Conservation (phyloP, 2,888 invertebrate genomes). For the Leistus spinibarbis region DNA sequence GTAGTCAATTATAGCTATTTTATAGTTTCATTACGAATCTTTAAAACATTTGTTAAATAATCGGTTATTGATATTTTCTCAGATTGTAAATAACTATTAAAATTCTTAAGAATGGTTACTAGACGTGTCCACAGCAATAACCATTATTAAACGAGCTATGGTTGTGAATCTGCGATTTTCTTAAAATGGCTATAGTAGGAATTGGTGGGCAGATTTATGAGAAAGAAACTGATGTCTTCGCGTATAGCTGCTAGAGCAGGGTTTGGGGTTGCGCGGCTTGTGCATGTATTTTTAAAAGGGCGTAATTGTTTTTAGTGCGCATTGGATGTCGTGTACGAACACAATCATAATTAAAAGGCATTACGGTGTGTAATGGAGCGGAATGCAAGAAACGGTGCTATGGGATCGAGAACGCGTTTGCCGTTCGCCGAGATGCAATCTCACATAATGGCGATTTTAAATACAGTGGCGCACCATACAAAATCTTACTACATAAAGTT, state of each 20-base stretch:
- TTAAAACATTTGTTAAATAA: too few relatives aligned
- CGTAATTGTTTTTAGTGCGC: constrained; percentile 33
- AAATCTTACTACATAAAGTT: too few relatives aligned
- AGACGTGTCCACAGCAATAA: too few relatives aligned
- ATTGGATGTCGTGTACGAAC: constrained; percentile 43
- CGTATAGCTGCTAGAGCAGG: constrained; percentile 10
- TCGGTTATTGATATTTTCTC: too few relatives aligned
- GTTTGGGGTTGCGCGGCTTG: constrained; percentile 9
- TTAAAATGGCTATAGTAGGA: not conserved
- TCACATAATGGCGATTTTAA: too few relatives aligned
- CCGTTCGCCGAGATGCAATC: not conserved
- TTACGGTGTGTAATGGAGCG: constrained; percentile 49
- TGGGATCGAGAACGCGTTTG: not conserved
- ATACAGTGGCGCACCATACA: not conserved
- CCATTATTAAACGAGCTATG: too few relatives aligned
- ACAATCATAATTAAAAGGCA: constrained; percentile 53
- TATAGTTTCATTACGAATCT: too few relatives aligned
- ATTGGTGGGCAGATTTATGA: constrained; percentile 28
- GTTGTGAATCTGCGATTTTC: too few relatives aligned
- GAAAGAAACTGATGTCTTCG: constrained; percentile 15
- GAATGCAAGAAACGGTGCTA: constrained; percentile 49
- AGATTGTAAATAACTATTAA: too few relatives aligned
- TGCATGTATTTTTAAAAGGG: constrained; percentile 33
- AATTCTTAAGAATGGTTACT: too few relatives aligned
- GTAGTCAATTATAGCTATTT: too few relatives aligned